Percentiles rank a stretch among this genome's conserved stretches.
phyloP scores from a whole-genome alignment of 2,113 vertebrate species.

The Pteruthius melanotis region DNA sequence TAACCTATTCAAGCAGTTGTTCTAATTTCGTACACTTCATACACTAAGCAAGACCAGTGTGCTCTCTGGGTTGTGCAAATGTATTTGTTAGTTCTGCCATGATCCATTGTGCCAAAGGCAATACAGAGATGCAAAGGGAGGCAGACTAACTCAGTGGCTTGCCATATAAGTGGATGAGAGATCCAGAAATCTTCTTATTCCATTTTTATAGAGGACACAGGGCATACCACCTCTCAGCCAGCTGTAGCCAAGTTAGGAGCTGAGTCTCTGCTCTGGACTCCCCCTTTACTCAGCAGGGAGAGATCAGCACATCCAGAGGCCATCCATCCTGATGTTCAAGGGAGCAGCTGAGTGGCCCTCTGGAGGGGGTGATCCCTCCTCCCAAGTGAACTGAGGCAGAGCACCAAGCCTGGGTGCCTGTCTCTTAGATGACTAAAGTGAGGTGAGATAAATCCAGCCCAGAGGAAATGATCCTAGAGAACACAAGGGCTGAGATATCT shows the following conservation, averaged over 20 bases:
- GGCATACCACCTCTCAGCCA: not conserved
- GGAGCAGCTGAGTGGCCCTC: not conserved
- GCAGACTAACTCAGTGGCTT: not conserved
- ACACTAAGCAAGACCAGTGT: not conserved
- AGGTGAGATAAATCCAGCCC: not conserved
- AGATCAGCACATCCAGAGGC: not conserved
- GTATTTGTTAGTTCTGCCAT: not conserved
- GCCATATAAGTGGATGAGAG: not conserved
- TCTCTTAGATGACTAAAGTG: not conserved
- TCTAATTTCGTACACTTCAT: rapidly evolving
- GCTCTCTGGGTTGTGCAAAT: not conserved
- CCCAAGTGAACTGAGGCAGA: not conserved
- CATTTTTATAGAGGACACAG: not conserved
- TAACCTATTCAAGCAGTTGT: not conserved
- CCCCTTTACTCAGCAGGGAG: not conserved
- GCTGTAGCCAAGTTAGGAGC: not conserved
- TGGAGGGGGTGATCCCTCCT: not conserved
- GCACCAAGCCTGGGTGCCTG: not conserved
- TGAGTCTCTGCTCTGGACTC: not conserved
- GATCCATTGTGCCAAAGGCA: not conserved
- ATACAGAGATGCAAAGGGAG: not conserved
- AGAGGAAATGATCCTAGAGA: not conserved
- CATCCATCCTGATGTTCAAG: not conserved
- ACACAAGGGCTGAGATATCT: not conserved
- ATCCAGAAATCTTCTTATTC: not conserved